Evolutionary conservation across 2,797 vertebrate species (phyloP).

Genomic region (Macropus fuliginosus): DNA sequence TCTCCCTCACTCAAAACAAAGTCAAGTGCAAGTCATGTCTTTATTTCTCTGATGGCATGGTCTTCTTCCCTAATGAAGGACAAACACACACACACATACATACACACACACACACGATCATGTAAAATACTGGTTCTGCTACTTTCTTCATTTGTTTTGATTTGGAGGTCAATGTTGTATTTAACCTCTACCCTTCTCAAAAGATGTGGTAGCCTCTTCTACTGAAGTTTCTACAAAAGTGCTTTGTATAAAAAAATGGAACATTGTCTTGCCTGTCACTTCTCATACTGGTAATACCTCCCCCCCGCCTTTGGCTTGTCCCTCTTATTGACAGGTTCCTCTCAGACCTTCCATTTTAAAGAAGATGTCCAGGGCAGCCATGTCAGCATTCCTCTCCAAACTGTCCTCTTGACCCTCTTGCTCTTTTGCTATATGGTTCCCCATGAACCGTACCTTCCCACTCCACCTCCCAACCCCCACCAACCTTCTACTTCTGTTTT

Average conservation of each 20-base stretch:
- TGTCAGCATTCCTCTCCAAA: background rate
- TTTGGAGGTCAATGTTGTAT: background rate
- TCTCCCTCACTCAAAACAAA: too few relatives aligned
- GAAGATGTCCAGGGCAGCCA: background rate
- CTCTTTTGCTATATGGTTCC: background rate
- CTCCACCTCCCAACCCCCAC: fast-evolving
- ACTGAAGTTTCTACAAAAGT: background rate
- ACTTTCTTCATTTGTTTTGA: background rate
- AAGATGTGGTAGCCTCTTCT: background rate
- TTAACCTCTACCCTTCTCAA: background rate
- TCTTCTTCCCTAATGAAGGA: too few relatives aligned
- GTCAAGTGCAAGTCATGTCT: too few relatives aligned
- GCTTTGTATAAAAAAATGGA: background rate
- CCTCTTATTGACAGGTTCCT: background rate
- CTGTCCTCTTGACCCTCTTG: background rate
- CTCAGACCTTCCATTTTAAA: background rate
- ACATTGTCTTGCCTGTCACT: background rate
- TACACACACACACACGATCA: background rate
- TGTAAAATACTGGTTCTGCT: background rate
- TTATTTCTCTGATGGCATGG: too few relatives aligned
- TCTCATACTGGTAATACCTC: background rate
- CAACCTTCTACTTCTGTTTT: background rate
- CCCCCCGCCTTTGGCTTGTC: background rate
- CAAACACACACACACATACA: too few relatives aligned
- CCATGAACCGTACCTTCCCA: background rate